phyloP scores from a whole-genome alignment of 2,113 vertebrate species.

The Pedionomus torquatus region DNA sequence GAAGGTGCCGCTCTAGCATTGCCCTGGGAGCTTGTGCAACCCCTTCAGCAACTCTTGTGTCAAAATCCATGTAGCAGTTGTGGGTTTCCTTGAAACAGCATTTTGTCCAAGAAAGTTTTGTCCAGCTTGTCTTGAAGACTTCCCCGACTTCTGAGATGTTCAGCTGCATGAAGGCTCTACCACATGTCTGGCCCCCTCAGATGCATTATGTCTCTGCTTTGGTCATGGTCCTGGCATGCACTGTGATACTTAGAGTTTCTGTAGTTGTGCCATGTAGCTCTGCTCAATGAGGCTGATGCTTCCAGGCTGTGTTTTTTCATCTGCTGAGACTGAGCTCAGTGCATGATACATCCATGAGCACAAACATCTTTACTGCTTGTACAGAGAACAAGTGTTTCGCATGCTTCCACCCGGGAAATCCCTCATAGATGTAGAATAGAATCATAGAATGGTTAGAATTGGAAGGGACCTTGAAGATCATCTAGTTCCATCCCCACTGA shows the following conservation, averaged over 20 bases:
- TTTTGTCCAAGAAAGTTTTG: background rate
- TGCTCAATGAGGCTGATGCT: background rate
- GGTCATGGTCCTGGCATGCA: rapidly evolving
- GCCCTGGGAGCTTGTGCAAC: background rate
- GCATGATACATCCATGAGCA: background rate
- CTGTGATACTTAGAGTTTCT: background rate
- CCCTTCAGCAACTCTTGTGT: rapidly evolving
- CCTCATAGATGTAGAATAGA: background rate
- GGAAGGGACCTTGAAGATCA: background rate
- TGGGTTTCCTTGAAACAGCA: background rate
- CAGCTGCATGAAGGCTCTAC: background rate
- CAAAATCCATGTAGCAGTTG: rapidly evolving
- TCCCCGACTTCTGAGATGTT: background rate
- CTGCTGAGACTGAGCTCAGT: background rate
- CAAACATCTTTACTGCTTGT: background rate
- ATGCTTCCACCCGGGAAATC: background rate
- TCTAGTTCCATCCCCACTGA: background rate
- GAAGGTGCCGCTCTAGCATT: background rate
- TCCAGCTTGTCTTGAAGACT: rapidly evolving
- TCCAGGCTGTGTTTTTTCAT: background rate
- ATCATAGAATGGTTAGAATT: background rate
- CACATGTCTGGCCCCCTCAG: background rate
- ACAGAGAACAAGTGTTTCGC: background rate
- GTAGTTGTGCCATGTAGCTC: background rate
- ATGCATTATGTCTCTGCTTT: rapidly evolving